Evolutionary conservation across 2,113 vertebrate species (phyloP), one percentile per base, ranked within the genome.

Genomic region (Callithrix jacchus): DNA sequence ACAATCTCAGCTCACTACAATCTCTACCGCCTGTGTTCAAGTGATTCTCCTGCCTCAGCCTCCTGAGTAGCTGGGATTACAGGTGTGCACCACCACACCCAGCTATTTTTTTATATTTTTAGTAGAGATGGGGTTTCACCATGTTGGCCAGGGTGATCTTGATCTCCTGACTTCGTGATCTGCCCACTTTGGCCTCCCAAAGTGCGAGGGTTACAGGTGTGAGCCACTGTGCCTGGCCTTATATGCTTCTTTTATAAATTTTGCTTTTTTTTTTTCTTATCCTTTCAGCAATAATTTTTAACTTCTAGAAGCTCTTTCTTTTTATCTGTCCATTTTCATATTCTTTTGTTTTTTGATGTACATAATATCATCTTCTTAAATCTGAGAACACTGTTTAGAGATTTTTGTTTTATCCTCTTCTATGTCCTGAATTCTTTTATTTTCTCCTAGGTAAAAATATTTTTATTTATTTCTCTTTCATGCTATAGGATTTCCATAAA

Each of bases 231-330:
- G 16, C 52, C 52, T 52, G 52, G 5, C 52, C 52, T 52, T 52
- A 52, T 52, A 52, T 52, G 16, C 52, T 91, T 91, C 4, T 76
- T 14, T 92, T 77, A 13, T 7, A 81, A 84, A 85, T 4, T 71
- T 61, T 83, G 7, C 88, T 45, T 52, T n/a, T 30, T 35, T 35
- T 56, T 56, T 74, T 9, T 25, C 35, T 80, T 74, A 49, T 18
- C 18, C 45, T 76, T 82, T 92, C 30, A 89, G 27, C 18, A 89
- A 76, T 74, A 76, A 76, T 83, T 93, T 86, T 89, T 93, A 70
- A 79, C 89, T 76, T 90, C 25, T 12, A 71, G 49, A 27, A 61
- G 12, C 25, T 27, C 37, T 86, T 74, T 79, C 40, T 66, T 45
- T 81, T 70, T 6, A 56, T 80, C 32, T 52, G 8, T 18, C 9